A percentile compares a stretch with the other conserved stretches of the same genome.
These are phyloP conservation scores for Boloria selene DNA, from an alignment of 2,888 invertebrate species.

Conservation along the genomic window DNA sequence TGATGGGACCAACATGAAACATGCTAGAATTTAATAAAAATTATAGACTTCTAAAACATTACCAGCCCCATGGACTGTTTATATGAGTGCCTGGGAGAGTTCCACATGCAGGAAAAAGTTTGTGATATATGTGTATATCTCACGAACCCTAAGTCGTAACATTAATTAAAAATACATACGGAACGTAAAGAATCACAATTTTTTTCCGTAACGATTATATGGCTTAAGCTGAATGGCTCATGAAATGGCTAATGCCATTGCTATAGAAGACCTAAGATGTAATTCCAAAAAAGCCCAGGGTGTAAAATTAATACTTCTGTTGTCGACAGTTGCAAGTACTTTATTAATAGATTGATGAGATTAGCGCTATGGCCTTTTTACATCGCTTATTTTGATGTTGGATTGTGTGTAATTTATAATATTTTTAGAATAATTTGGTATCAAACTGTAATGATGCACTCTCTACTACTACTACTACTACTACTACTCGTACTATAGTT, in stretches of 20 bases:
- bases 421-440: constrained; percentile 68
- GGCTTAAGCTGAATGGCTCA: constrained; percentile 50
- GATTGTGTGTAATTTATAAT: constrained; percentile 78
- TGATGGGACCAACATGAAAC: constrained; percentile 87
- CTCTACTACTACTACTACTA: too few relatives aligned
- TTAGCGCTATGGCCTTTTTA: constrained; percentile 70
- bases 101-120: constrained; percentile 66
- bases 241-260: constrained; percentile 56
- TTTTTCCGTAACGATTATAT: constrained; percentile 67
- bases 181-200: constrained; percentile 46
- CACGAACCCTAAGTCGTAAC: too few relatives aligned
- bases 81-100: constrained; percentile 88
- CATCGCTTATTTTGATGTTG: constrained; percentile 63
- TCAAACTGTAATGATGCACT: constrained; percentile 58
- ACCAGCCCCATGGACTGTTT: constrained; percentile 83
- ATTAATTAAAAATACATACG: background rate
- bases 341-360: constrained; percentile 72
- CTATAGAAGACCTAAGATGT: constrained; percentile 71
- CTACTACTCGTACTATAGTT: too few relatives aligned
- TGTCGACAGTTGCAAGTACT: constrained; percentile 59
- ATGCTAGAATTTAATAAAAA: constrained; percentile 74
- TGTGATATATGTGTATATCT: too few relatives aligned
- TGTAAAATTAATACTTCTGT: constrained; percentile 47
- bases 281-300: constrained; percentile 33
- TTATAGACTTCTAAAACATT: too few relatives aligned